A percentile compares a stretch with the other conserved stretches of the same genome.
phyloP scores from a whole-genome alignment of 2,113 vertebrate genomes.

The Periophthalmodon schlosseri region DNA sequence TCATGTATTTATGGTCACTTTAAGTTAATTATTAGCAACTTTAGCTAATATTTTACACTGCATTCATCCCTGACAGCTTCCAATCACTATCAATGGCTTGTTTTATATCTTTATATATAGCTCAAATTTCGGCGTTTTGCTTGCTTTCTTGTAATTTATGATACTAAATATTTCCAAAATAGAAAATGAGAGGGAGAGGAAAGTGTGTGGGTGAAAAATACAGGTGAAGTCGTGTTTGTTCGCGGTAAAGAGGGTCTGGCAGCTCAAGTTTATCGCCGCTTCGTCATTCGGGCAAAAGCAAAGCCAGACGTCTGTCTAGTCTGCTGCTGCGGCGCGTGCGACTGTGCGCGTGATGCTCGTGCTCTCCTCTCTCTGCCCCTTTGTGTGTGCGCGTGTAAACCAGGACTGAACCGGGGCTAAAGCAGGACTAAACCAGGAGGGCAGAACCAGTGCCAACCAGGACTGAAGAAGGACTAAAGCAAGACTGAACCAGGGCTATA shows the following conservation, averaged over 20 bases:
- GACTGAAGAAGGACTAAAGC: too few relatives aligned
- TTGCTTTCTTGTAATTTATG: not conserved
- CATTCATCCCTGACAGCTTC: not conserved
- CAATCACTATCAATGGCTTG: not conserved
- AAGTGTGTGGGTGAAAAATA: rapidly evolving
- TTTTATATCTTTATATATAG: not conserved
- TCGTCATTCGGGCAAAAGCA: slow-evolving; percentile 44
- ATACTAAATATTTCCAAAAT: not conserved
- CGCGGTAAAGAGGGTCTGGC: slow-evolving; percentile 9
- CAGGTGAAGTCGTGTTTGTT: not conserved
- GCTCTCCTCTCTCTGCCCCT: not conserved
- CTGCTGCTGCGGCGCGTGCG: slow-evolving; percentile 34
- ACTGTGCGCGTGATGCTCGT: not conserved
- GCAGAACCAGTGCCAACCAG: not conserved
- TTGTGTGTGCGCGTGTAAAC: not conserved
- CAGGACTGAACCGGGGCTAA: not conserved
- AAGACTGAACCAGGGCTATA: too few relatives aligned
- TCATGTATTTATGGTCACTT: not conserved
- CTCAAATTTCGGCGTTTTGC: not conserved
- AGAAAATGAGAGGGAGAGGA: not conserved
- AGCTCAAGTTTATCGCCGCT: slow-evolving; percentile 50
- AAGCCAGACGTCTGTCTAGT: slow-evolving; percentile 58
- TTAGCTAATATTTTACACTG: not conserved
- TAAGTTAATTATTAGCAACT: not conserved
- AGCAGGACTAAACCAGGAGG: not conserved